Evolutionary conservation across 2,113 vertebrate species (phyloP).

Genomic region (Seriola aureovittata): DNA sequence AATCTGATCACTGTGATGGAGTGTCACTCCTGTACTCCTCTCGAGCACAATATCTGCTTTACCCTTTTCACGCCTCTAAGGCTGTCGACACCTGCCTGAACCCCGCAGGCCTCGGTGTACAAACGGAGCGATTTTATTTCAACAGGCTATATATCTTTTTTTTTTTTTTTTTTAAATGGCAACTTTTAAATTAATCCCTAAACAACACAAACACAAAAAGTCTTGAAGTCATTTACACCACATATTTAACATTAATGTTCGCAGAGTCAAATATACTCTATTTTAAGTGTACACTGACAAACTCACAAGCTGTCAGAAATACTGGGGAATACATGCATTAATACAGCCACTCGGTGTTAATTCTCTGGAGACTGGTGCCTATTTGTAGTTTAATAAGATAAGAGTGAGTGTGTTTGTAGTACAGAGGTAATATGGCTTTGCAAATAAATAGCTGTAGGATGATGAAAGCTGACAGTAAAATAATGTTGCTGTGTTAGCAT

Average conservation of each 20-base stretch:
- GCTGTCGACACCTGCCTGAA: conserved; percentile 1
- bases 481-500: conserved; percentile 37
- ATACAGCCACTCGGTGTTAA: conserved; percentile 14
- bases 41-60: conserved; percentile 37
- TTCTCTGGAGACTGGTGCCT: conserved; percentile 48
- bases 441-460: conserved; percentile 27
- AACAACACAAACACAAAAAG: neutral
- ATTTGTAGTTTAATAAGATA: conserved; percentile 53
- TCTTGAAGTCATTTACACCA: neutral
- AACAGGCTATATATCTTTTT: neutral
- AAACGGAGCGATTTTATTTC: conserved; percentile 20
- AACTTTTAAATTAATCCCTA: neutral
- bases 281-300: conserved; percentile 25
- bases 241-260: neutral
- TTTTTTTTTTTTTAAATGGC: neutral
- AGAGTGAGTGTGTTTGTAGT: conserved; percentile 16
- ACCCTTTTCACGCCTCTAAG: conserved; percentile 26
- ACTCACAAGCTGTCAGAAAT: conserved; percentile 5
- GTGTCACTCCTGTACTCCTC: conserved; percentile 38
- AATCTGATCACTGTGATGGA: conserved; percentile 64
- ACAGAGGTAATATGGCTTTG: conserved; percentile 20
- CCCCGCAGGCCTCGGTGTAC: neutral
- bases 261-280: neutral
- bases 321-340: conserved; percentile 20
- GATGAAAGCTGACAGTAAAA: conserved; percentile 47